Conservation (phyloP, 2,888 invertebrate species). For the Agrenia bidenticulata region DNA sequence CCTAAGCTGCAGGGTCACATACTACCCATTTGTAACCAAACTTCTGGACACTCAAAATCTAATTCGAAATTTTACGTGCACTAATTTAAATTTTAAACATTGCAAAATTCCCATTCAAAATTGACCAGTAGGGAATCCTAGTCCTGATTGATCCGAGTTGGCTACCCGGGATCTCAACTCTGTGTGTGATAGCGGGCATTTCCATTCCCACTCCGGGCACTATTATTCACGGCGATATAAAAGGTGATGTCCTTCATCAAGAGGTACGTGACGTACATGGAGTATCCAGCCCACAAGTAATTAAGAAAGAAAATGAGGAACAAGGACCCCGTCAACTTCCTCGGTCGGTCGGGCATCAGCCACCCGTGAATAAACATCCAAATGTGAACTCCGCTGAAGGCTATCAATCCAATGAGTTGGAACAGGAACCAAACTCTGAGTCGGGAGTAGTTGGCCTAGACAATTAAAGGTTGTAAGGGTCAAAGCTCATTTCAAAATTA, state of each 20-base stretch:
- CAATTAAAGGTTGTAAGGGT: neutral
- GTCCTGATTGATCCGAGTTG: no score
- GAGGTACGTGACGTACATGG: conserved; percentile 31
- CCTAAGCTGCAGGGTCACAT: no score
- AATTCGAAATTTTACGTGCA: no score
- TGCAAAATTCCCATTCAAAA: no score
- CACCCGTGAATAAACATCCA: conserved; percentile 39
- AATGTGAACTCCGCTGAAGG: conserved; percentile 35
- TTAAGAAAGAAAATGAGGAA: conserved; percentile 39
- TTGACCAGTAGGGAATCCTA: no score
- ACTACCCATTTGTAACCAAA: no score
- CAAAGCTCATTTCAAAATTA: no score
- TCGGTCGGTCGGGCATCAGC: conserved; percentile 34
- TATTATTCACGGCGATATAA: conserved; percentile 2
- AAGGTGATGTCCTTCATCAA: conserved; percentile 37
- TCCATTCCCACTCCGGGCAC: conserved; percentile 1
- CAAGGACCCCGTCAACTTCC: conserved; percentile 35
- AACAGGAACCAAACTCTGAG: conserved; percentile 39
- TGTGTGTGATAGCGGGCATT: neutral
- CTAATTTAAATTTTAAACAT: no score
- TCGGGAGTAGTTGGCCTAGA: conserved; percentile 28
- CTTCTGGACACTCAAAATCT: no score
- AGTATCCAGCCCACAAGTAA: conserved; percentile 39
- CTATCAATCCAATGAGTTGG: conserved; percentile 33
- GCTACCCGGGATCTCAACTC: neutral